These are phyloP conservation scores for Cyanoderma ruficeps DNA, from an alignment of 2,113 vertebrate genomes.

Conservation along the genomic window DNA sequence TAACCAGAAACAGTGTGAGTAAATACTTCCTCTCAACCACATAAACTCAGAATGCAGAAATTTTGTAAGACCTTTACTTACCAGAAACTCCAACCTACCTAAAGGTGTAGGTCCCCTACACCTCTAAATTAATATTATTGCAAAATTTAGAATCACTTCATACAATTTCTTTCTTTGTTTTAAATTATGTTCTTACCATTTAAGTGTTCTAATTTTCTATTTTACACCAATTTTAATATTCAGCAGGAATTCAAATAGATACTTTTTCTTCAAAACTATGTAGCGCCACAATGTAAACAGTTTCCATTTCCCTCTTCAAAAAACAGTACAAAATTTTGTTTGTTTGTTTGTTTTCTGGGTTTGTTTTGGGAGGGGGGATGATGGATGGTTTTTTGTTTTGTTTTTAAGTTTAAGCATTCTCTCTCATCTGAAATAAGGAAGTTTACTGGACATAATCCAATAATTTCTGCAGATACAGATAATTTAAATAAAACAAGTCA, in stretches of 20 bases:
- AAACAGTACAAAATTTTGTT: fast-evolving
- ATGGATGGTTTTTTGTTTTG: background rate
- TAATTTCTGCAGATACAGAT: background rate
- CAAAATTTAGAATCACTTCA: background rate
- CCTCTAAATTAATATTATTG: background rate
- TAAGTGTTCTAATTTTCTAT: background rate
- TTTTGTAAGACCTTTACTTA: background rate
- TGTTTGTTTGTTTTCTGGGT: background rate
- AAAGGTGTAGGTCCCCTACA: too few relatives aligned
- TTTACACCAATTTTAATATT: background rate
- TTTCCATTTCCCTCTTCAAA: background rate
- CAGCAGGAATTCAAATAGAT: background rate
- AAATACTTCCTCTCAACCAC: background rate
- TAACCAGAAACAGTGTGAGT: background rate
- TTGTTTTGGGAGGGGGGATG: too few relatives aligned
- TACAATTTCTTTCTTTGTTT: background rate
- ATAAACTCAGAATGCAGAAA: background rate
- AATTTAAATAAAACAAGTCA: background rate
- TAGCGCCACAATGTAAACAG: background rate
- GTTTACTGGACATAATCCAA: background rate
- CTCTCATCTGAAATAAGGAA: background rate
- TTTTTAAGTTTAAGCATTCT: background rate
- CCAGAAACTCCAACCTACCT: background rate
- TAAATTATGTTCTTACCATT: background rate
- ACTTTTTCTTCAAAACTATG: background rate